Base-by-base conservation (phyloP, 2,113 vertebrate species). In the Protobothrops flavoviridis region DNA sequence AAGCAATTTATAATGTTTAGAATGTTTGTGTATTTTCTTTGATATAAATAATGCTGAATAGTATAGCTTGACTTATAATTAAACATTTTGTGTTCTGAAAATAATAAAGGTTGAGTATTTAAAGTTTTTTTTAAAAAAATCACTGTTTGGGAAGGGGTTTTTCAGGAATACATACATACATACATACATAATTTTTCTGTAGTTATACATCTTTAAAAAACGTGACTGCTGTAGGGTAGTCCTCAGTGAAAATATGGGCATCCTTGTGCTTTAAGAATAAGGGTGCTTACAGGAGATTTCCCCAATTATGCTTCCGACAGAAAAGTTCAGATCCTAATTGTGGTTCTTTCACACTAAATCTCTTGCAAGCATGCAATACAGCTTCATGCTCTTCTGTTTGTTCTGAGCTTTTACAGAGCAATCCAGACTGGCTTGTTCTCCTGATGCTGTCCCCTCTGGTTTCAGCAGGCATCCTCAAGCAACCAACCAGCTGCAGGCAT, bases 331-430 rank as follows among this genome's bases (percentile, higher is more conserved):
- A 74, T 50, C n/a, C 29, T 85, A 45, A 33, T 86, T 10, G 0
- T 59, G 26, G 9, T 33, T 52, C 17, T 52, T 91, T 86, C 85
- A n/a, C 26, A 90, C 29, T 81, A 45, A 9, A 92, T 85, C n/a
- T 55, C 24, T 56, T 87, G 88, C 86, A 92, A 87, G 39, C 2
- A 1, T 33, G 3, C 15, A 39, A 11, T 29, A 33, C 52, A 26
- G 91, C 64, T 96, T 94, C 69, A 85, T 9, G 1, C 7, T 1
- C 55, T 48, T 43, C 39, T 95, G 50, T 43, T 10, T 93, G 88
- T 52, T 23, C 52, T 89, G 20, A n/a, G 74, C 33, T 85, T 55
- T 26, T 23, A 53, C 88, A 29, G 11, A 17, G 29, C 24, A 61
- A 17, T 45, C 21, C 29, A 21, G 33, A 20, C 17, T 81, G 69